These are phyloP conservation scores for Ophion costatus DNA, from an alignment of 2,888 invertebrate species.

Conservation along the genomic window DNA sequence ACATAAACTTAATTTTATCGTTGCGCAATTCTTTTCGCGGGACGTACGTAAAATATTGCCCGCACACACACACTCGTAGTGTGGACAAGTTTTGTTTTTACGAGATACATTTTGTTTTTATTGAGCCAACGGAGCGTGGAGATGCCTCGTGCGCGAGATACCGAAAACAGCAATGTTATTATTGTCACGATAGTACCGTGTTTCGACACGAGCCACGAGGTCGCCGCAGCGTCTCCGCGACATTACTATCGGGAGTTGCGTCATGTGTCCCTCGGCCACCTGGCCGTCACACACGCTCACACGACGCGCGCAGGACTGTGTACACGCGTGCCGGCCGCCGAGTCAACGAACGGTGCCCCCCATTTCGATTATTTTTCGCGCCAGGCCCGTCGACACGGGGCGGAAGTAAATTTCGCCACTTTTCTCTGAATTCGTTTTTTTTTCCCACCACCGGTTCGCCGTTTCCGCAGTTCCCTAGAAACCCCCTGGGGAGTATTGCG, in stretches of 20 bases:
- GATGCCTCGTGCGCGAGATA: neutral
- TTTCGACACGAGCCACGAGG: neutral
- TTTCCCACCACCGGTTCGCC: no score
- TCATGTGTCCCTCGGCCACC: slow-evolving; percentile 23
- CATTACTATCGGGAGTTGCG: slow-evolving; percentile 3
- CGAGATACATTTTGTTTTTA: no score
- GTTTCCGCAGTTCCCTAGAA: no score
- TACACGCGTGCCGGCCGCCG: slow-evolving; percentile 4
- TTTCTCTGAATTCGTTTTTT: neutral
- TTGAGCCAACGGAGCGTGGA: neutral
- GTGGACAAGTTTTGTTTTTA: no score
- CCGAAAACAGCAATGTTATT: neutral
- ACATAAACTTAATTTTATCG: no score
- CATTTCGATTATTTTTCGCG: neutral
- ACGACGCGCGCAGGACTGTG: neutral
- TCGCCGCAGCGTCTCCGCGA: neutral
- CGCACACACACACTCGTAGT: no score
- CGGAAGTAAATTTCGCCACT: neutral
- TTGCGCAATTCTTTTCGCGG: no score
- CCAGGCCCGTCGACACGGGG: no score
- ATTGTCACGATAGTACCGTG: neutral
- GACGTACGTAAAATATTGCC: no score
- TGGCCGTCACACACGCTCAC: neutral
- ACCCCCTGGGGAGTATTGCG: no score
- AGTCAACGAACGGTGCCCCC: slow-evolving; percentile 13